Evolutionary conservation across 2,113 vertebrate species (phyloP).

Genomic region (Gobiocypris rarus): DNA sequence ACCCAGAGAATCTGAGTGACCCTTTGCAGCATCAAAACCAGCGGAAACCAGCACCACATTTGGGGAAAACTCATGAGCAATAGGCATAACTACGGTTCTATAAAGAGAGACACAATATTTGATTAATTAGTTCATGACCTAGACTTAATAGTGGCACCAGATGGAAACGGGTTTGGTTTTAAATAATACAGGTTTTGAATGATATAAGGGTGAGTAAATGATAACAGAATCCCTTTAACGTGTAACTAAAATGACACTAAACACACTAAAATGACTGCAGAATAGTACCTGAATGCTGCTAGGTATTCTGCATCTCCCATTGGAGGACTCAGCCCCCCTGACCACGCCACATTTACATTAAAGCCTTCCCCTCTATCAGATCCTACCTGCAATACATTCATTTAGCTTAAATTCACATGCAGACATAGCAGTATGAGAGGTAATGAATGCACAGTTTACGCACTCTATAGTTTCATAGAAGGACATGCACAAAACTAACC

Average conservation of each 20-base stretch:
- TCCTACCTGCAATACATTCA: constrained; percentile 80
- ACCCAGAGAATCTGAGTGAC: constrained; percentile 83
- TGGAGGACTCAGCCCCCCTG: constrained; percentile 85
- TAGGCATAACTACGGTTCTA: constrained; percentile 93
- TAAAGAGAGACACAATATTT: constrained; percentile 20
- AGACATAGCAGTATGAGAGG: constrained; percentile 36
- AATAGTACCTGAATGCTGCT: constrained; percentile 88
- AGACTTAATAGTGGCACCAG: not conserved
- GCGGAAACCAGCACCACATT: constrained; percentile 92
- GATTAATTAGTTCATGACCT: not conserved
- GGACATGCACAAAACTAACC: constrained; percentile 74
- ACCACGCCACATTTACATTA: constrained; percentile 93
- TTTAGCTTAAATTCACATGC: not conserved
- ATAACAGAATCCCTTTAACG: not conserved
- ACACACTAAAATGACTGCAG: not conserved
- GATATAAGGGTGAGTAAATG: not conserved
- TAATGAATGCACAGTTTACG: not conserved
- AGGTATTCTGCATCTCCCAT: constrained; percentile 95
- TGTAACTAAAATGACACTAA: not conserved
- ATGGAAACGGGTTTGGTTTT: not conserved
- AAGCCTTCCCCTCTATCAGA: constrained; percentile 84
- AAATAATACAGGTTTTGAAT: not conserved
- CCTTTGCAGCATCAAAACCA: constrained; percentile 90
- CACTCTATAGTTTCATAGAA: not conserved
- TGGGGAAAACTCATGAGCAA: constrained; percentile 89